Base-by-base conservation (phyloP, 2,113 vertebrate species). In the Capreolus pygargus region DNA sequence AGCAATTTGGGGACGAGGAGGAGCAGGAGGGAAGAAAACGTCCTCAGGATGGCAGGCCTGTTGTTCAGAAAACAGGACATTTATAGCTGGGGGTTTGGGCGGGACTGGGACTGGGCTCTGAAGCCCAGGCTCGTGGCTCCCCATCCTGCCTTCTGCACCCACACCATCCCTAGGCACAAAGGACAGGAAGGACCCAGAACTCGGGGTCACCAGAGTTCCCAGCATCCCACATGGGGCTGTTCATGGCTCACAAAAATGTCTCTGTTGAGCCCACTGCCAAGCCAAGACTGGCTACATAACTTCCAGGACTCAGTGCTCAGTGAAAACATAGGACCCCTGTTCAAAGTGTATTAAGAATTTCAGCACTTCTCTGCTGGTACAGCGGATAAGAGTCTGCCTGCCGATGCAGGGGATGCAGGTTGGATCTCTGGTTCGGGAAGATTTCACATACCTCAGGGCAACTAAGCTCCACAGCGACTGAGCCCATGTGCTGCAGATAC, bases 1-100 rank as follows among this genome's bases (percentile, higher is more conserved):
- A 55, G 88, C 91, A 91, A 97, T 97, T 86, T 96, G 86, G 86
- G 96, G 93, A 85, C 86, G 91, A 93, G 97, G 97, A 55, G 91
- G 86, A 91, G 83, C 94, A 43, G 93, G 70, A 95, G 96, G 83
- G 55, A 85, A 97, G 91, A 52, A 91, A 82, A 78, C 2, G 90
- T 27, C 47, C 90, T 88, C 14, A 16, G 96, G 85, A 82, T 97
- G 95, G 87, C 95, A 95, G 91, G 86, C 82, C 81, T 36, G 96
- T 96, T 95, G 91, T 91, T 98, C 25, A 16, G 97, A 91, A 91
- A 97, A 95, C 95, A 30, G 89, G 94, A 81, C 88, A 96, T 93
- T 96, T 97, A 95, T 86, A 98, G 95, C 86, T 33, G 82, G 4
- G 2, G 45, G 90, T 39, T 21, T 33, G 78, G 61, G 67, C 81